phyloP scores from a whole-genome alignment of 64 coral and sea anemone species.

The Acropora tenuis region DNA sequence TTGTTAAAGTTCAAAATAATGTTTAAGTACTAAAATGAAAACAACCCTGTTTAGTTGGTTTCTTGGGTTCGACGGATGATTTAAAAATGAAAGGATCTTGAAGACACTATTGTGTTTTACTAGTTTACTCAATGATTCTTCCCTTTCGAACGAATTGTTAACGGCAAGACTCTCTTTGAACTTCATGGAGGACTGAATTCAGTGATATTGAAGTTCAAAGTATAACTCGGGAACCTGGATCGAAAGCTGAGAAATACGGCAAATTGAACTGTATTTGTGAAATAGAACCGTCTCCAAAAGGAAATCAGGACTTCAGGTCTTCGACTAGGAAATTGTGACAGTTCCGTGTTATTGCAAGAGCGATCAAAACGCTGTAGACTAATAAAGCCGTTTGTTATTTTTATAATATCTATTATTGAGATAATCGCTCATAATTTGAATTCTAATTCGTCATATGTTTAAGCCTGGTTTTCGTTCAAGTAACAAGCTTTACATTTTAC shows the following conservation, averaged over 20 bases:
- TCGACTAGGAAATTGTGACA: neutral
- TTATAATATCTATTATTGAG: neutral
- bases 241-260: too few species aligned
- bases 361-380: slow-evolving; percentile 4
- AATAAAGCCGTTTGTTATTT: slow-evolving; percentile 19
- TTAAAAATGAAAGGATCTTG: too few species aligned
- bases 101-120: too few species aligned
- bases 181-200: too few species aligned
- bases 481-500: slow-evolving; percentile 8
- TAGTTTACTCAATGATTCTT: too few species aligned
- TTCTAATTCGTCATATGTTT: neutral
- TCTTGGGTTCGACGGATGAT: neutral
- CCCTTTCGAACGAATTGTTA: too few species aligned
- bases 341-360: neutral
- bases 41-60: neutral
- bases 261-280: too few species aligned
- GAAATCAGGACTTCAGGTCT: neutral
- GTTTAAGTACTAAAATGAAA: neutral
- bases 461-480: slow-evolving; percentile 1
- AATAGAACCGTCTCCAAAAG: neutral
- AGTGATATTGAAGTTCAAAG: too few species aligned
- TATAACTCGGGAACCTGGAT: too few species aligned
- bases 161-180: neutral
- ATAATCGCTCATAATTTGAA: slow-evolving; percentile 17
- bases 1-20: neutral